Conservation (phyloP, 2,113 vertebrate species). For the Bubo scandiacus region DNA sequence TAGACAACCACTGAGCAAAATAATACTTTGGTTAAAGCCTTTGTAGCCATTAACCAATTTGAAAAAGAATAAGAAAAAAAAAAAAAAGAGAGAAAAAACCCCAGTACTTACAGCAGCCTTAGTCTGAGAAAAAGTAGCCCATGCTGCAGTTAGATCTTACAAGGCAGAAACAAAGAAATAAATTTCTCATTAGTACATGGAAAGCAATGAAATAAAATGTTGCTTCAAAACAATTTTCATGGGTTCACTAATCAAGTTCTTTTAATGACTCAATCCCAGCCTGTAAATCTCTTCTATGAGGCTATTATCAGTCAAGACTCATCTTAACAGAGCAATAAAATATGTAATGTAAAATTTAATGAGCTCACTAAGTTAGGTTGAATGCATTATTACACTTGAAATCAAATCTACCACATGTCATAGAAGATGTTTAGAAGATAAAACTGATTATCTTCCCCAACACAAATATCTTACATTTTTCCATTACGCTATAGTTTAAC, state of each 20-base stretch:
- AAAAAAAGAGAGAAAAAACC: background rate
- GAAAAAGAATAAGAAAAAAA: background rate
- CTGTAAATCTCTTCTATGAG: background rate
- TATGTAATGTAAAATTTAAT: background rate
- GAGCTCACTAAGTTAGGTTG: background rate
- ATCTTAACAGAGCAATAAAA: background rate
- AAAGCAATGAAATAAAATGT: background rate
- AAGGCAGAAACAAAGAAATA: slow-evolving; percentile 18
- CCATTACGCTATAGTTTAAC: background rate
- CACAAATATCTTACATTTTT: background rate
- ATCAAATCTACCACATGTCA: background rate
- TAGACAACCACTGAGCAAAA: background rate
- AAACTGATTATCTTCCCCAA: background rate
- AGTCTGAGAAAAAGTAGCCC: slow-evolving; percentile 86
- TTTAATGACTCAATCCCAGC: background rate
- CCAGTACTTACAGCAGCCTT: slow-evolving; percentile 91
- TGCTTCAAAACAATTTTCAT: background rate
- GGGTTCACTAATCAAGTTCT: background rate
- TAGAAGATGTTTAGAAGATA: background rate
- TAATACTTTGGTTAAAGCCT: background rate
- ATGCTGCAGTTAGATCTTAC: slow-evolving; percentile 81
- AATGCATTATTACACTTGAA: background rate
- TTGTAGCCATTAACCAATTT: background rate
- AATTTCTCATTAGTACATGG: slow-evolving; percentile 11
- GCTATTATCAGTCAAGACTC: background rate